Evolutionary conservation across 2,113 vertebrate species (phyloP).

Genomic region (Elaphurus davidianus): DNA sequence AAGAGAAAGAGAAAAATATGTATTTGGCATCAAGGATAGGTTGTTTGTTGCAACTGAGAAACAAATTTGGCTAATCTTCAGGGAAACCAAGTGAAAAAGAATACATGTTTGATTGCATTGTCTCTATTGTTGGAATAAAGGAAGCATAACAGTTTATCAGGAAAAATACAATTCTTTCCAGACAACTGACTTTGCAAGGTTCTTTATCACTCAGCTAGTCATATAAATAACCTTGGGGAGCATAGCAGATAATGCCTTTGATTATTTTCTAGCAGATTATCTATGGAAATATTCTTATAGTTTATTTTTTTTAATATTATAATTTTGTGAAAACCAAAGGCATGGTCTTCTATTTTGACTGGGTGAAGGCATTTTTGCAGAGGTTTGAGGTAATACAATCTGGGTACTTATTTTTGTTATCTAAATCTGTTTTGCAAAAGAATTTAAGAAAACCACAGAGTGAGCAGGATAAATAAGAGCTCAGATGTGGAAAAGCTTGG

Average conservation of each 20-base stretch:
- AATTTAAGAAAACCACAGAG: constrained; percentile 36
- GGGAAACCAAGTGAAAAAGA: background rate
- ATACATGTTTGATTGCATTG: background rate
- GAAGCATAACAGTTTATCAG: background rate
- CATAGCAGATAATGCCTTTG: background rate
- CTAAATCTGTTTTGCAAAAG: constrained; percentile 1
- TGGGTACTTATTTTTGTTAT: constrained; percentile 1
- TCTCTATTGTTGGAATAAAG: background rate
- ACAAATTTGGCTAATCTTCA: background rate
- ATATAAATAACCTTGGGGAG: background rate
- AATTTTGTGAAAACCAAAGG: constrained; percentile 2
- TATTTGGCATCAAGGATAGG: background rate
- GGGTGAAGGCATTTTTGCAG: background rate
- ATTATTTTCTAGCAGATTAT: background rate
- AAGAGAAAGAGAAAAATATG: background rate
- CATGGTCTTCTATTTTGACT: constrained; percentile 1
- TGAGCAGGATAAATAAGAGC: background rate
- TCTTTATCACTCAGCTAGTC: background rate
- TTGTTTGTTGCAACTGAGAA: constrained; percentile 2
- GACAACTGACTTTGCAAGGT: background rate
- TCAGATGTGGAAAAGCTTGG: background rate
- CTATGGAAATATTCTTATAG: background rate
- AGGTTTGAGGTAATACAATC: constrained; percentile 15
- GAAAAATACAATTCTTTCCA: background rate
- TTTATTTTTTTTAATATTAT: background rate